Conservation (phyloP, 1,140 invertebrate genomes). For the Drosophila pseudoananassae region DNA sequence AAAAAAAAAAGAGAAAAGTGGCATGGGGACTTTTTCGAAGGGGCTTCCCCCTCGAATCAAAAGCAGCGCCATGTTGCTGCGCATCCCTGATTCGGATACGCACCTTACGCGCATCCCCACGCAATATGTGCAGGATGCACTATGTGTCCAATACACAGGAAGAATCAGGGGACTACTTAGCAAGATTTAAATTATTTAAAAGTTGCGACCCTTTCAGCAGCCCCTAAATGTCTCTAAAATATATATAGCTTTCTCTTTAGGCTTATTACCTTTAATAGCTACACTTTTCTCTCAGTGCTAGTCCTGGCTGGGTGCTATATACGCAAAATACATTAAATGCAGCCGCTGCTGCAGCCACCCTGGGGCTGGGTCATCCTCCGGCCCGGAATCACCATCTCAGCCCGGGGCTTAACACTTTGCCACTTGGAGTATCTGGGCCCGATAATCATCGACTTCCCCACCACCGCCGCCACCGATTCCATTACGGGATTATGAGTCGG, state of each 20-base stretch:
- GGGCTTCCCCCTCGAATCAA: slow-evolving; percentile 16
- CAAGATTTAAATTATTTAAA: neutral
- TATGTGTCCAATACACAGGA: slow-evolving; percentile 4
- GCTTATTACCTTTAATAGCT: neutral
- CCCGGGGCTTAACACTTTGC: slow-evolving; percentile 49
- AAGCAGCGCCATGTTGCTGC: slow-evolving; percentile 55
- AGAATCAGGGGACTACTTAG: neutral
- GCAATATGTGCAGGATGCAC: slow-evolving; percentile 12
- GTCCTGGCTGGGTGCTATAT: slow-evolving; percentile 7
- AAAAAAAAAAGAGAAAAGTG: slow-evolving; percentile 11
- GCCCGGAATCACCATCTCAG: slow-evolving; percentile 12
- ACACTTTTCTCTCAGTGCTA: slow-evolving; percentile 2
- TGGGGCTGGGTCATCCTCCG: slow-evolving; percentile 55
- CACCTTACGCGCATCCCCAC: slow-evolving; percentile 54
- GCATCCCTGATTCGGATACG: slow-evolving; percentile 31
- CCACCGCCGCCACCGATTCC: neutral
- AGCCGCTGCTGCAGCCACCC: slow-evolving; percentile 54
- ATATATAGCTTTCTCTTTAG: too few relatives aligned
- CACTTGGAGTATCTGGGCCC: slow-evolving; percentile 42
- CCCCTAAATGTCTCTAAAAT: too few relatives aligned
- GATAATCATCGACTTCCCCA: slow-evolving; percentile 29
- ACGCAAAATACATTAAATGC: slow-evolving; percentile 58
- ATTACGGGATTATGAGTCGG: slow-evolving; percentile 1
- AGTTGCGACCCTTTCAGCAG: too few relatives aligned
- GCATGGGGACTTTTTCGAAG: neutral